Conservation (phyloP, 2,113 vertebrate genomes). For the Bos taurus region ARS-UCD2.0 NC_037335.1:52989001-52989500, state of each 20-base stretch:
- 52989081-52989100: not conserved
- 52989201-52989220: not conserved
- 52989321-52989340: not conserved
- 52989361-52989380: not conserved
- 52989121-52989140: not conserved
- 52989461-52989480: not conserved
- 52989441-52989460: not conserved
- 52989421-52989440: not conserved
- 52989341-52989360: not conserved
- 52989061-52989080: not conserved
- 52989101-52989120: not conserved
- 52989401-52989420: not conserved
- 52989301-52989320: not conserved
- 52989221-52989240: not conserved
- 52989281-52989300: not conserved
- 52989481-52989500: rapidly evolving
- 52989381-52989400: not conserved
- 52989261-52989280: not conserved
- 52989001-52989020: not conserved
- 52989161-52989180: not conserved
- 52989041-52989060: not conserved
- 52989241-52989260: not conserved
- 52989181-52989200: not conserved
- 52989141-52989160: not conserved
- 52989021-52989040: not conserved